Percentiles rank a stretch among this genome's conserved stretches.
phyloP scores from a whole-genome alignment of 1,140 invertebrate genomes.

The Drosophila trapezifrons region DNA sequence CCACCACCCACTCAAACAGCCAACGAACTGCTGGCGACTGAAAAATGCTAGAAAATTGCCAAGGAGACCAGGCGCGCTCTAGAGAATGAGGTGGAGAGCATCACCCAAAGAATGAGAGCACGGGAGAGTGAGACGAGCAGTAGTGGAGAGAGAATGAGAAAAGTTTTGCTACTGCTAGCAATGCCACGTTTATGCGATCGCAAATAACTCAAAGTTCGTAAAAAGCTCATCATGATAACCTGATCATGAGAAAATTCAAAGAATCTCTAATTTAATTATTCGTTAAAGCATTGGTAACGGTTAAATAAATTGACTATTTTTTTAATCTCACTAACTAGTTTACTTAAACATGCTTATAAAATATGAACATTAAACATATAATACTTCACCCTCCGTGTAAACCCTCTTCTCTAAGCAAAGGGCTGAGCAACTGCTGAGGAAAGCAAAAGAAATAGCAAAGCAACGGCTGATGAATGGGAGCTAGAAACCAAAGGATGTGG shows the following conservation, averaged over 20 bases:
- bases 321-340: too few relatives aligned
- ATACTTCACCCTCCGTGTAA: conserved; percentile 9
- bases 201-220: neutral
- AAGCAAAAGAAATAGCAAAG: conserved; percentile 43
- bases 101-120: conserved; percentile 26
- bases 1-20: conserved; percentile 40
- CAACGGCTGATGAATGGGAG: conserved; percentile 45
- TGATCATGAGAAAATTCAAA: neutral
- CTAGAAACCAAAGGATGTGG: conserved; percentile 4
- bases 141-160: conserved; percentile 45
- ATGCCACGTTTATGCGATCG: conserved; percentile 38
- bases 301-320: too few relatives aligned
- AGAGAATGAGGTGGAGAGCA: conserved; percentile 24
- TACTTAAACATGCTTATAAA: too few relatives aligned
- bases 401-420: conserved; percentile 16
- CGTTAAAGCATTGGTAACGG: too few relatives aligned
- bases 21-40: conserved; percentile 70
- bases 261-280: neutral
- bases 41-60: conserved; percentile 77
- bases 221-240: conserved; percentile 1
- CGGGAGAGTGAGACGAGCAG: conserved; percentile 22
- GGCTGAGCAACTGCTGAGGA: conserved; percentile 39
- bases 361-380: too few relatives aligned
- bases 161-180: conserved; percentile 42
- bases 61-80: conserved; percentile 31